These are phyloP conservation scores for Paratilapia polleni DNA, from an alignment of 2,113 vertebrate species.

Conservation along the genomic window DNA sequence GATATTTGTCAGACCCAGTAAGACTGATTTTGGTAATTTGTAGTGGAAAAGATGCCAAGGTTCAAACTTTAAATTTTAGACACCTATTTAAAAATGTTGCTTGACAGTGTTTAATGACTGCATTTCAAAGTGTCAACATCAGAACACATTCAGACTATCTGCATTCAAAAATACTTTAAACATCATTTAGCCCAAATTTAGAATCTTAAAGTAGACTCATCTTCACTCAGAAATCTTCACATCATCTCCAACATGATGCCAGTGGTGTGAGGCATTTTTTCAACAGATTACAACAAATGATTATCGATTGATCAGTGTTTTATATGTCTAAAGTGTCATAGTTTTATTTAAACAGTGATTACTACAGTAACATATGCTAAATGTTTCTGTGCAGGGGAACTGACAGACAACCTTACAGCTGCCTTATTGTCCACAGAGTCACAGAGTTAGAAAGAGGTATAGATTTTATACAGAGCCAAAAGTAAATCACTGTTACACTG, in stretches of 20 bases:
- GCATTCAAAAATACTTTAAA: neutral
- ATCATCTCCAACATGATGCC: neutral
- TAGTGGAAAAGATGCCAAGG: neutral
- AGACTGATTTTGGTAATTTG: neutral
- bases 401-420: neutral
- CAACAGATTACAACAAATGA: neutral
- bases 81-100: neutral
- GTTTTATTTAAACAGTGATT: neutral
- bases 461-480: neutral
- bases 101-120: neutral
- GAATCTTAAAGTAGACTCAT: neutral
- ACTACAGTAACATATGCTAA: neutral
- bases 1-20: neutral
- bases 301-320: neutral
- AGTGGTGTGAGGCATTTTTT: neutral
- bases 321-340: neutral
- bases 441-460: neutral
- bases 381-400: neutral
- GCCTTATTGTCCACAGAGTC: neutral
- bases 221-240: neutral
- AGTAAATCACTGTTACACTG: neutral
- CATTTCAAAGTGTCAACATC: rapidly evolving
- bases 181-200: neutral
- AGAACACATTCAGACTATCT: neutral
- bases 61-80: neutral